Conservation (phyloP, 53 echinoderm and acorn worm species). For the Luidia sarsii region DNA sequence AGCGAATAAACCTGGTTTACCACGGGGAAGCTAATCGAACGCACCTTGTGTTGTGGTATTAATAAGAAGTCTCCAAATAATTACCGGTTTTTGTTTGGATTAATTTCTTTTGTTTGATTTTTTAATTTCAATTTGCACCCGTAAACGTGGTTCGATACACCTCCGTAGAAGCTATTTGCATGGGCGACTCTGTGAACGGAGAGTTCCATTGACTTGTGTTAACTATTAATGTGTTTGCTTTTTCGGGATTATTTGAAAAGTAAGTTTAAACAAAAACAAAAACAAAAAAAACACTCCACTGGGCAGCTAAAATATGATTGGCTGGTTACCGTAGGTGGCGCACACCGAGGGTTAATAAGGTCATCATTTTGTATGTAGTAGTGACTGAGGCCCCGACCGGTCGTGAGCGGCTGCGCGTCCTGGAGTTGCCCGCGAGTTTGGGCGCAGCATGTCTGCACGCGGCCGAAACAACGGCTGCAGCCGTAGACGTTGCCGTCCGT, state of each 20-base stretch:
- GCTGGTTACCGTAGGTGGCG: conserved; percentile 34
- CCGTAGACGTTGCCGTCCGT: too few species aligned
- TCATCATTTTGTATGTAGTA: conserved; percentile 50
- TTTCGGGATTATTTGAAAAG: conserved; percentile 7
- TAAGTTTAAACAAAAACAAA: too few species aligned
- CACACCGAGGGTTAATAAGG: conserved; percentile 41
- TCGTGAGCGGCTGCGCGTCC: too few species aligned
- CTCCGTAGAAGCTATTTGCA: neutral
- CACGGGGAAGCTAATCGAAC: too few species aligned
- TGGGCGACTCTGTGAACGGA: neutral
- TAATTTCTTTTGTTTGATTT: neutral
- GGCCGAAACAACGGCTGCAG: too few species aligned
- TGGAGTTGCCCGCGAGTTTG: too few species aligned
- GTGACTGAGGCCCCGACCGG: too few species aligned
- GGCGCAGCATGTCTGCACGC: too few species aligned
- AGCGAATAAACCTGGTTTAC: too few species aligned
- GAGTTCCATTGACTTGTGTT: conserved; percentile 33
- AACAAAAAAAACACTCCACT: conserved; percentile 60
- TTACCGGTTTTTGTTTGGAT: neutral
- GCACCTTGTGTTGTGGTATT: too few species aligned
- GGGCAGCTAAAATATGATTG: conserved; percentile 55
- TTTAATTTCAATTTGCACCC: neutral
- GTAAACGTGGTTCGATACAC: neutral
- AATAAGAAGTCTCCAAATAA: too few species aligned
- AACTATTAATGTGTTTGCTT: too few species aligned